Conservation (phyloP, 1,140 invertebrate species). For the Euwallacea fornicatus region DNA sequence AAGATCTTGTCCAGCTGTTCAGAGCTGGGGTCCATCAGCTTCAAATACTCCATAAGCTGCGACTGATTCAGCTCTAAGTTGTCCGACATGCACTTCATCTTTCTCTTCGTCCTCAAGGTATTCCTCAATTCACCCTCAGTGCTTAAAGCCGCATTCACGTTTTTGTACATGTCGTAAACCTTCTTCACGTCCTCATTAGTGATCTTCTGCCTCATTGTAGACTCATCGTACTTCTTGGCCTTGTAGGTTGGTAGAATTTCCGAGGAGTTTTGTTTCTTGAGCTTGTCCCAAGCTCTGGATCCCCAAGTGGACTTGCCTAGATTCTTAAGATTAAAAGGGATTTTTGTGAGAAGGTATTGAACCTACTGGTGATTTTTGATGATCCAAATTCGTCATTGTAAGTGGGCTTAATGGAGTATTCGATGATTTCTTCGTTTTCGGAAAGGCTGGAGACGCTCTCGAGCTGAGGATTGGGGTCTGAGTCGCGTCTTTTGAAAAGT, state of each 20-base stretch:
- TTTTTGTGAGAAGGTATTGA: not conserved
- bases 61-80: slow-evolving; percentile 45
- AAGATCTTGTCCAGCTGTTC: slow-evolving; percentile 44
- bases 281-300: slow-evolving; percentile 62
- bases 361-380: not conserved
- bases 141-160: slow-evolving; percentile 24
- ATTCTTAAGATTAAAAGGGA: not conserved
- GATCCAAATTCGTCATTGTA: slow-evolving; percentile 23
- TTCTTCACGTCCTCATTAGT: slow-evolving; percentile 37
- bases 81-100: slow-evolving; percentile 40
- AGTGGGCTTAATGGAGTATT: slow-evolving; percentile 6
- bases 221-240: slow-evolving; percentile 41
- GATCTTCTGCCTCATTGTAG: slow-evolving; percentile 15
- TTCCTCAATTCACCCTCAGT: slow-evolving; percentile 17
- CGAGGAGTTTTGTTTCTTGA: slow-evolving; percentile 62
- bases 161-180: slow-evolving; percentile 42
- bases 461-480: slow-evolving; percentile 48
- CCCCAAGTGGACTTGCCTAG: slow-evolving; percentile 60
- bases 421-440: slow-evolving; percentile 28
- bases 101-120: slow-evolving; percentile 27
- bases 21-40: slow-evolving; percentile 43
- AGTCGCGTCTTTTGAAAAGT: slow-evolving; percentile 48
- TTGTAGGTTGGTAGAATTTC: slow-evolving; percentile 57
- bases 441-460: slow-evolving; percentile 42
- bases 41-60: slow-evolving; percentile 46